Conservation (phyloP, 1,140 invertebrate species). For the Bradynema listronoti region DNA sequence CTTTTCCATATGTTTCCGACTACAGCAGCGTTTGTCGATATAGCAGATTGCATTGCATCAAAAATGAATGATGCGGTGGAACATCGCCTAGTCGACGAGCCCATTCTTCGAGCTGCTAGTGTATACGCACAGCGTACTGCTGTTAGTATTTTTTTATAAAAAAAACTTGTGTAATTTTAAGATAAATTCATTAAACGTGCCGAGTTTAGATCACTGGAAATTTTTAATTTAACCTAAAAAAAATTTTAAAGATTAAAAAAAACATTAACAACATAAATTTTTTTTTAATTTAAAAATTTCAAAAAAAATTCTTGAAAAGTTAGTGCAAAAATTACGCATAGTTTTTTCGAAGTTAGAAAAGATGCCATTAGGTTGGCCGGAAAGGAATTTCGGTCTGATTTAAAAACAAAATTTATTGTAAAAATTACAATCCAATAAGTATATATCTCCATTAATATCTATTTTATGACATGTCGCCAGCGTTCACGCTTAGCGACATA, state of each 20-base stretch:
- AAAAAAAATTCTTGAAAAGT: neutral
- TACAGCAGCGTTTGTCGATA: constrained; percentile 33
- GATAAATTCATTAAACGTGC: neutral
- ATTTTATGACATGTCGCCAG: too few relatives aligned
- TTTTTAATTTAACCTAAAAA: neutral
- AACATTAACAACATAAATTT: neutral
- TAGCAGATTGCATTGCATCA: constrained; percentile 17
- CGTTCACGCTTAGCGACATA: too few relatives aligned
- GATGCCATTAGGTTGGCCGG: too few relatives aligned
- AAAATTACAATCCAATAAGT: too few relatives aligned
- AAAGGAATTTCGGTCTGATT: too few relatives aligned
- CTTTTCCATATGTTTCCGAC: constrained; percentile 39
- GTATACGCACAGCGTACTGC: constrained; percentile 28
- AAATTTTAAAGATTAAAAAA: neutral
- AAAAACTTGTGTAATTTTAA: constrained; percentile 3
- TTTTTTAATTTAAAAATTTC: neutral
- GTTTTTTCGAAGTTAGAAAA: neutral
- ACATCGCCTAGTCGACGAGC: constrained; percentile 21
- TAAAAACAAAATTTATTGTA: too few relatives aligned
- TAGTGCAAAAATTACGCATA: neutral
- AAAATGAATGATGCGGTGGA: constrained; percentile 44
- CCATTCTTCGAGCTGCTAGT: constrained; percentile 32
- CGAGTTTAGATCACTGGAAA: neutral
- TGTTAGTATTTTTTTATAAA: constrained; percentile 10
- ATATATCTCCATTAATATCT: too few relatives aligned